A percentile compares a stretch with the other conserved stretches of the same genome.
Evolutionary conservation across 2,797 vertebrate species (phyloP).

Genomic region (Pantherophis alleghaniensis): DNA sequence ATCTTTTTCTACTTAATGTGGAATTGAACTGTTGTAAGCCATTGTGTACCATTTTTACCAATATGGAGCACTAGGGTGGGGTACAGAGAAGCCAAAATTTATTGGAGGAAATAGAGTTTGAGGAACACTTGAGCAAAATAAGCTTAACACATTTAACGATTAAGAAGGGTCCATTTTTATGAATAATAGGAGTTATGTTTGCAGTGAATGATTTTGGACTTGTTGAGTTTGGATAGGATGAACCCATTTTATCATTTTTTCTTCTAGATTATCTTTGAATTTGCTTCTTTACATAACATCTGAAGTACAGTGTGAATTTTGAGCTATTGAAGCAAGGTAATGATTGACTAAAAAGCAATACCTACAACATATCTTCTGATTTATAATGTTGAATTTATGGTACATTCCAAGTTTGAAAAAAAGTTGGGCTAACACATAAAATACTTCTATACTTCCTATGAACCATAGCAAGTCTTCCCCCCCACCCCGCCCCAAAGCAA

Average conservation of each 20-base stretch:
- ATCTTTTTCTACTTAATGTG: background rate
- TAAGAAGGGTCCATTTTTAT: background rate
- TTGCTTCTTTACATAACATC: background rate
- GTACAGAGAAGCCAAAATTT: background rate
- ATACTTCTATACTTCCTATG: background rate
- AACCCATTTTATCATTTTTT: background rate
- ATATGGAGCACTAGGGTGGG: background rate
- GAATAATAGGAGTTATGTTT: background rate
- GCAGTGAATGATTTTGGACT: background rate
- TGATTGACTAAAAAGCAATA: background rate
- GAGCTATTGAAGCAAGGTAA: background rate
- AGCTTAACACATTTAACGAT: background rate
- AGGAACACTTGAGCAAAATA: background rate
- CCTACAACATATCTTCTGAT: background rate
- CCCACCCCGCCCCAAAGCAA: constrained; percentile 30
- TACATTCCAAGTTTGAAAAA: background rate
- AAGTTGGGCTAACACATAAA: background rate
- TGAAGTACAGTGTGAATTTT: background rate
- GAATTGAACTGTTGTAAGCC: background rate
- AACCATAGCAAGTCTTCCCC: constrained; percentile 43
- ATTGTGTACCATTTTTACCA: background rate
- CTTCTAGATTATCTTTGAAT: background rate
- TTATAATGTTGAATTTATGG: accelerated
- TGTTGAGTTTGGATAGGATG: background rate
- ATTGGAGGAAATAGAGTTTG: background rate